Evolutionary conservation across 2,113 vertebrate species (phyloP), one percentile per base, ranked within the genome.

Genomic region (Brienomyrus longianalis): DNA sequence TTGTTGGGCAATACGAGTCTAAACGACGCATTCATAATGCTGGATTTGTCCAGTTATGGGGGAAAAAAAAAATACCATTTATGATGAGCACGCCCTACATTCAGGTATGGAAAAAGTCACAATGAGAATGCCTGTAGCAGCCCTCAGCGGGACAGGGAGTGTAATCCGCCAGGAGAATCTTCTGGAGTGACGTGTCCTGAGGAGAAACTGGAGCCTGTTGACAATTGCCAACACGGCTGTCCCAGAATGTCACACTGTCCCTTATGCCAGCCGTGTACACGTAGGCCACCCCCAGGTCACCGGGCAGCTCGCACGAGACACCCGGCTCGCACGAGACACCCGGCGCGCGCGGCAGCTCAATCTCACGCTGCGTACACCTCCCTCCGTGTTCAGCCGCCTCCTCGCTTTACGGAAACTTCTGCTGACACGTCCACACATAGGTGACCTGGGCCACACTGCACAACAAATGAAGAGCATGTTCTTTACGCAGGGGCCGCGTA

Each of bases 341-440:
- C 3, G 0, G 15, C 0, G 10, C 0, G 17, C 8, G 3, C 2
- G 13, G 52, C 35, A 6, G 9, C 3, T 0, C 17, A 0, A 6
- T 87, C 86, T 56, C 86, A 23, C 86, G 10, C n/a, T 3, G 1
- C 35, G 9, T 35, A 43, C 45, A 39, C 52, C 52, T n/a, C 11
- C n/a, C 50, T 15, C 50, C 50, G 52, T 3, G 21, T 56, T 87
- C 31, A 10, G 31, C 52, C 19, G 8, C 51, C 31, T 54, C 45
- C 6, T 13, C 1, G 5, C 52, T 50, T 11, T 7, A 23, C 51
- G 86, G 19, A 62, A 62, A 87, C 51, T 56, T 39, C 86, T 7
- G 31, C 54, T 35, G 62, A 70, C n/a, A 66, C 62, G 1, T 59
- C 50, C 21, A 56, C 17, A 56, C 19, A 0, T 10, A 21, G n/a